Conservation (phyloP, 2,797 vertebrate species). For the Loris lydekkerianus region DNA sequence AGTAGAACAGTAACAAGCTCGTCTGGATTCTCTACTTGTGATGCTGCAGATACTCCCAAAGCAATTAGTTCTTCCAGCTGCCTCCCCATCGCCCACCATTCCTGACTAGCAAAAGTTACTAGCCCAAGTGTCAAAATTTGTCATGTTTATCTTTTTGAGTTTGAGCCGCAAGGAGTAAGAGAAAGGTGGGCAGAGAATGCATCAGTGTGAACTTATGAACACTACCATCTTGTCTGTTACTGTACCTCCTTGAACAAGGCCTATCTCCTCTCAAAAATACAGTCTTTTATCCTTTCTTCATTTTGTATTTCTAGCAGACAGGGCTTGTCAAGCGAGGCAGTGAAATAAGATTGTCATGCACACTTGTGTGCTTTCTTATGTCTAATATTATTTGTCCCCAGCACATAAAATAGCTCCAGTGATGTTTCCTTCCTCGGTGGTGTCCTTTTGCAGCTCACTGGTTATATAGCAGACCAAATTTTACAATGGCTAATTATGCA, state of each 20-base stretch:
- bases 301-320: fast-evolving
- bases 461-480: background rate
- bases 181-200: fast-evolving
- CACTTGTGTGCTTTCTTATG: background rate
- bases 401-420: background rate
- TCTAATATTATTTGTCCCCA: background rate
- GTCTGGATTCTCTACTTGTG: background rate
- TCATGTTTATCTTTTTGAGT: background rate
- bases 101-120: background rate
- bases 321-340: fast-evolving
- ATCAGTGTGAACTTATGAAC: too few species aligned
- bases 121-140: fast-evolving
- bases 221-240: background rate
- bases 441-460: conserved; percentile 25
- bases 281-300: fast-evolving
- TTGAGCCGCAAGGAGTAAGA: background rate
- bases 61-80: background rate
- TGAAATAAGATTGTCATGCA: background rate
- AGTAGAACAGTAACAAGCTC: background rate
- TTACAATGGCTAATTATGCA: background rate
- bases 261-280: background rate
- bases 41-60: background rate
- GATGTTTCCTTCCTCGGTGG: background rate
- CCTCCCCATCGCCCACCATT: background rate
- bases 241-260: background rate